Evolutionary conservation across 2,113 vertebrate genomes (phyloP), one percentile per base, ranked within the genome.

Genomic region (Rynchops niger): DNA sequence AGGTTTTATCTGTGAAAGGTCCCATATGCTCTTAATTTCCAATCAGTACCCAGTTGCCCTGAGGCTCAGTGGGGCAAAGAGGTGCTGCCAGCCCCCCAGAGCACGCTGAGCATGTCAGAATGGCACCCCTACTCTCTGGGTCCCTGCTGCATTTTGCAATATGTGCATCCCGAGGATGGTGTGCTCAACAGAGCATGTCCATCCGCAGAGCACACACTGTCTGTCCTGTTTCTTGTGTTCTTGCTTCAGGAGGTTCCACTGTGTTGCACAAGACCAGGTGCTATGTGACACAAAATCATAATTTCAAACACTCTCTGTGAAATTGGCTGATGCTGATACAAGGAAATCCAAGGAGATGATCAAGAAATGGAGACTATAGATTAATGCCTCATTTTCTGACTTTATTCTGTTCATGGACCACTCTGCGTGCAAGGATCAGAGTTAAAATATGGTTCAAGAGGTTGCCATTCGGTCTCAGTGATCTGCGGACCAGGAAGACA

Each of bases 101-200:
- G 16, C 9, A 25, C 26, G 27, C n/a, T 20, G 25, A 63, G 15
- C 23, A 17, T 8, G 15, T 47, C 30, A 40, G 52, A 92, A 66
- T 6, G 9, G 4, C 45, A 34, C 5, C 11, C 34, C 0, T 1
- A 8, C 16, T 69, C 66, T 45, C n/a, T 14, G 17, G 8, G 23
- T 34, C 47, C 80, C 61, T 52, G 49, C 18, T 52, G 49, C 12
- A 9, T 65, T 88, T 95, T 80, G 71, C 49, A 49, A 21, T 38
- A 47, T 30, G 47, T 34, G 30, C 15, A 30, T 65, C 43, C 66
- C 1, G 7, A 58, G 66, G n/a, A 34, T 16, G 26, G 22, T 13
- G 25, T 1, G 7, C 26, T 79, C 85, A 72, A 58, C 59, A 74
- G 21, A 66, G 19, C 0, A 0, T 25, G 78, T 61, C 45, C 27